These are phyloP conservation scores for Caerostris darwini DNA, from an alignment of 1,140 invertebrate genomes.

Conservation along the genomic window DNA sequence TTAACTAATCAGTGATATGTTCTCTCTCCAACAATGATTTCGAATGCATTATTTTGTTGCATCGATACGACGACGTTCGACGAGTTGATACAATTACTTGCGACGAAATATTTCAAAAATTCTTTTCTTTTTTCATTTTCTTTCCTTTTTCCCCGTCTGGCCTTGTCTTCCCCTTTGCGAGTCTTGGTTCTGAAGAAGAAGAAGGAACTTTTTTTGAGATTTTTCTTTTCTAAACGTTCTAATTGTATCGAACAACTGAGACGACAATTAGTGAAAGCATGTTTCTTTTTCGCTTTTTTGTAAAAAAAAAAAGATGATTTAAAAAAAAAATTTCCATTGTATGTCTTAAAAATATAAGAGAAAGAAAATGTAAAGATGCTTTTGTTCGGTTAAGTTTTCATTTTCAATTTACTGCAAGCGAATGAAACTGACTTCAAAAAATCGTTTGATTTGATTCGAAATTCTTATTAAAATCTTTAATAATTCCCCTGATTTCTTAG, in stretches of 20 bases:
- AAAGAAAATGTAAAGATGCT: not conserved
- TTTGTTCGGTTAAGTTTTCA: not conserved
- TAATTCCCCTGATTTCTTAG: not conserved
- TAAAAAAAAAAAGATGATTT: not conserved
- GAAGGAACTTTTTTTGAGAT: slow-evolving; percentile 33
- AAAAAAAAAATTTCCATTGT: slow-evolving; percentile 18
- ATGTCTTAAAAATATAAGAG: not conserved
- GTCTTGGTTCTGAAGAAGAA: not conserved
- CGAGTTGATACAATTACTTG: slow-evolving; percentile 65
- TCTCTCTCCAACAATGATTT: not conserved
- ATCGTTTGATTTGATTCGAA: not conserved
- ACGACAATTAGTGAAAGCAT: slow-evolving; percentile 64
- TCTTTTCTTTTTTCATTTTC: not conserved
- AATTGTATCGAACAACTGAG: slow-evolving; percentile 66
- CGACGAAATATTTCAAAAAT: slow-evolving; percentile 16
- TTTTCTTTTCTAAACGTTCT: slow-evolving; percentile 50
- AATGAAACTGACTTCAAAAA: not conserved
- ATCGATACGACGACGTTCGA: not conserved
- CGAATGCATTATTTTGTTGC: slow-evolving; percentile 42
- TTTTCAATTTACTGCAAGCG: not conserved
- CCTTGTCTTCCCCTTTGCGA: not conserved
- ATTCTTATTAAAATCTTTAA: slow-evolving; percentile 14
- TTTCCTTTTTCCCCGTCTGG: not conserved
- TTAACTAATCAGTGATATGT: slow-evolving; percentile 43
- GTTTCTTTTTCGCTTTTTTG: slow-evolving; percentile 36